phyloP scores from a whole-genome alignment of 2,888 invertebrate genomes.

The Electrophaes corylata region DNA sequence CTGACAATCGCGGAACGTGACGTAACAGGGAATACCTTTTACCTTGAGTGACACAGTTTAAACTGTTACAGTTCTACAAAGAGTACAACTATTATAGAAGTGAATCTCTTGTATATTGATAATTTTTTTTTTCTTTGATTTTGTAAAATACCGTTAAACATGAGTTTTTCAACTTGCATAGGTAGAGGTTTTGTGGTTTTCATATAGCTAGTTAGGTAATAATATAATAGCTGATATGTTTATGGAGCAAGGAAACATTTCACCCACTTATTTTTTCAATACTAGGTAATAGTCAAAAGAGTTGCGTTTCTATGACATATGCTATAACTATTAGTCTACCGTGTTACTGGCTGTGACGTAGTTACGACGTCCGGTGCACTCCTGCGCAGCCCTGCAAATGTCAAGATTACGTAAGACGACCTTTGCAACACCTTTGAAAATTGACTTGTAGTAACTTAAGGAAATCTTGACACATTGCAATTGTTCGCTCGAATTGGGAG shows the following conservation, averaged over 20 bases:
- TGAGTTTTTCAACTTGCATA: too few relatives aligned
- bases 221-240: too few relatives aligned
- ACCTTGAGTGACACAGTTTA: slow-evolving; percentile 47
- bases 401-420: slow-evolving; percentile 72
- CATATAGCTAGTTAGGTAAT: too few relatives aligned
- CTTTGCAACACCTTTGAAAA: slow-evolving; percentile 70
- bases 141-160: too few relatives aligned
- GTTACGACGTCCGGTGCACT: slow-evolving; percentile 39
- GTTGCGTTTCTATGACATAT: not conserved
- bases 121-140: too few relatives aligned
- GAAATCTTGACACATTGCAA: slow-evolving; percentile 60
- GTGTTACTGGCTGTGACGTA: slow-evolving; percentile 46
- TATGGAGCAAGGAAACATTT: too few relatives aligned
- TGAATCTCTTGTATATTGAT: not conserved
- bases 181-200: too few relatives aligned
- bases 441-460: slow-evolving; percentile 60
- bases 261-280: not conserved
- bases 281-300: not conserved
- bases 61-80: not conserved
- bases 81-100: not conserved
- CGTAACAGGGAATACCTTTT: slow-evolving; percentile 74
- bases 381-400: slow-evolving; percentile 68
- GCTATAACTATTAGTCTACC: not conserved
- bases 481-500: slow-evolving; percentile 45
- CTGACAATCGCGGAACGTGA: slow-evolving; percentile 56